Conservation (phyloP, 2,888 invertebrate genomes). For the Caenorhabditis imperialis region DNA sequence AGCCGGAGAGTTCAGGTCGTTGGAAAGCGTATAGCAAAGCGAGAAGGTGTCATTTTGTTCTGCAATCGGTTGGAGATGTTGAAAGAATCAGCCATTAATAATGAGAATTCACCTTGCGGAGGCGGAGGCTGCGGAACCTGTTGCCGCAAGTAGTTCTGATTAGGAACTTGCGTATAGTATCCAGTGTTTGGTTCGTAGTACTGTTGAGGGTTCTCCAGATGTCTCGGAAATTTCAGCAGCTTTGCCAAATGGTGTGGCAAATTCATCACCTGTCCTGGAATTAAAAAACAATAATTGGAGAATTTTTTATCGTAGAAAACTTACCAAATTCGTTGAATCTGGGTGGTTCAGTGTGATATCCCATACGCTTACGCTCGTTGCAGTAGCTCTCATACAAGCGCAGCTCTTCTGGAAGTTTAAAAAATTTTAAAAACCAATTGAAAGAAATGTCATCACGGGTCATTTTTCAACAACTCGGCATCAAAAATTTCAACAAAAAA, state of each 20-base stretch:
- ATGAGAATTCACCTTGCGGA: no score
- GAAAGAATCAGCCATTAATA: no score
- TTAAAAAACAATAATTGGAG: neutral
- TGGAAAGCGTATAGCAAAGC: constrained; percentile 6
- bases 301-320: neutral
- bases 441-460: no score
- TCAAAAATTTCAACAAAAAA: no score
- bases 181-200: neutral
- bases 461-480: no score
- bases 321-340: constrained; percentile 19
- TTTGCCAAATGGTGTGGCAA: constrained; percentile 13
- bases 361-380: neutral
- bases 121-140: no score
- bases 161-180: no score
- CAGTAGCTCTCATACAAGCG: neutral
- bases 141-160: no score
- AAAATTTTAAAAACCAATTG: neutral
- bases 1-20: constrained; percentile 5
- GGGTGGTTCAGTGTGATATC: neutral
- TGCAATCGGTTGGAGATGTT: no score
- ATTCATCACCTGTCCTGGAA: constrained; percentile 22
- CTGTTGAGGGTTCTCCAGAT: neutral
- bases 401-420: constrained; percentile 7
- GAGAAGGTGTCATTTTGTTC: constrained; percentile 13
- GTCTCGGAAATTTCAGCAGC: no score